These are phyloP conservation scores for Stenotaenia linearis DNA, from an alignment of 2,888 invertebrate genomes.

Conservation along the genomic window DNA sequence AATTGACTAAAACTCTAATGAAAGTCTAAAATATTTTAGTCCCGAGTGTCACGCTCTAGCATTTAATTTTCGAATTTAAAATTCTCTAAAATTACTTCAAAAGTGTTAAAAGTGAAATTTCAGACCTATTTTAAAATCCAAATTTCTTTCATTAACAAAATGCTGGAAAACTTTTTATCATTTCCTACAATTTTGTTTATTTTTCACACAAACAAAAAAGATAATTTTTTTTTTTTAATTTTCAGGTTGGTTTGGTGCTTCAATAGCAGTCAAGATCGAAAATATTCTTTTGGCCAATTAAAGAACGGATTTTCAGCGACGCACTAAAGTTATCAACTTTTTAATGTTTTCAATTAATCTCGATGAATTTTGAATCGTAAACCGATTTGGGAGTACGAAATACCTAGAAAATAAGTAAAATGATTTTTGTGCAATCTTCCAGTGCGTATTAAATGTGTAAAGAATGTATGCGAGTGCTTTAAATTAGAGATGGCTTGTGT, in stretches of 20 bases:
- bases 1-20: too few relatives aligned
- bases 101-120: too few relatives aligned
- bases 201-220: neutral
- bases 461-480: neutral
- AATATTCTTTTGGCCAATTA: neutral
- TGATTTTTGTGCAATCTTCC: constrained; percentile 2
- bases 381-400: neutral
- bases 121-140: too few relatives aligned
- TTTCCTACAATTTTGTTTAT: neutral
- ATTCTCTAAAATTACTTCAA: too few relatives aligned
- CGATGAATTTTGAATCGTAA: neutral
- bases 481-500: neutral
- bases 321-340: neutral
- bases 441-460: neutral
- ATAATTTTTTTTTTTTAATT: too few relatives aligned
- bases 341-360: neutral
- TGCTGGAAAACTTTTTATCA: too few relatives aligned
- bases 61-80: too few relatives aligned
- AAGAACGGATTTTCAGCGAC: neutral
- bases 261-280: neutral
- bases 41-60: too few relatives aligned
- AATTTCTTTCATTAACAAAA: too few relatives aligned
- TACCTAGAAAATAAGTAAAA: neutral
- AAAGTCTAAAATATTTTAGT: too few relatives aligned
- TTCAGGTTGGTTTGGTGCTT: constrained; percentile 10